Base-by-base conservation (phyloP, 1,140 invertebrate species). In the Stratiolaelaps scimitus region DNA sequence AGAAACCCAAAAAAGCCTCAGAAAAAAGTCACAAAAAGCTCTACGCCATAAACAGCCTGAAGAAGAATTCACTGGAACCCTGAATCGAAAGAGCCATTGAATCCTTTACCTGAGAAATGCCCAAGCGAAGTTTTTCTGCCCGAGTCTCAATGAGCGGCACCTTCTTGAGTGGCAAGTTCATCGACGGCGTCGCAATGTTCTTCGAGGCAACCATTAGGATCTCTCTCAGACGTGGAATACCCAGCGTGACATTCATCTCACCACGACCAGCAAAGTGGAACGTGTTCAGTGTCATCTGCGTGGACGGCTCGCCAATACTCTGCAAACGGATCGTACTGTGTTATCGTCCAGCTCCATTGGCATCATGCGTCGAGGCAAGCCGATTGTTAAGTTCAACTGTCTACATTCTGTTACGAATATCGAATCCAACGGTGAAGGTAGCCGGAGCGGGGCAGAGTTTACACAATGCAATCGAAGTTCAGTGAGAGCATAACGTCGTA, bases 251-350 rank as follows among this genome's bases (percentile, higher is more conserved):
- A 76, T 99, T 99, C 92, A 98, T 98, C 77, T 98, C 96, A 81
- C 94, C 93, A 78, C 92, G 84, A 76, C 96, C 96, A 71, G 96
- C 95, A 79, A 98, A 98, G 75, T 99, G 96, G 77, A 99, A 99
- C 43, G 96, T 99, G 73, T 99, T 99, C 69, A 99, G 76, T 71
- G 96, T 99, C 95, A 99, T 98, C 79, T 99, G 95, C 66, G 96
- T 99, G 2, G 93, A 97, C 0, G 95, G 95, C 78, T 99, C 96
- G 67, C 94, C 94, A 70, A 98, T 87, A 7, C 92, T 96, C 80
- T 80, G 73, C 20, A 40, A 40, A 40, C 10, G 34, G 10, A 40
- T 40, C 10, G 34, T 40, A 40, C 1, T 13, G 64, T 13, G 17
- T 66, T 26, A 26, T 64, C 60, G 40, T 60, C 20, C 53, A 20